Conservation (phyloP, 2,888 invertebrate genomes). For the Drosophila leonis region DNA sequence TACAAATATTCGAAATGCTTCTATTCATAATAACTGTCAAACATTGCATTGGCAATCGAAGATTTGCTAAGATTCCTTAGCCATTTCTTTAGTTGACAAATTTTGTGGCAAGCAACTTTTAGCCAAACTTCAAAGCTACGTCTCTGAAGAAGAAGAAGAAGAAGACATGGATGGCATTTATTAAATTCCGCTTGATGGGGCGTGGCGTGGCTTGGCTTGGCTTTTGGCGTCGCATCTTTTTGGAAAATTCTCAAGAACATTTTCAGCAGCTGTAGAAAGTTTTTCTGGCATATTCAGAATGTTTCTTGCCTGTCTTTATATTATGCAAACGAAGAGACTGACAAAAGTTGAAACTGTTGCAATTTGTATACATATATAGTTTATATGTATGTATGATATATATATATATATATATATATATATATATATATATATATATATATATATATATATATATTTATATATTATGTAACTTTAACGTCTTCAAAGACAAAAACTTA, state of each 20-base stretch:
- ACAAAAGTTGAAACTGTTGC: conserved; percentile 31
- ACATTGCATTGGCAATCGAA: conserved; percentile 20
- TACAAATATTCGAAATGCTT: neutral
- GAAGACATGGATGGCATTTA: conserved; percentile 52
- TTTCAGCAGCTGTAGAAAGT: conserved; percentile 60
- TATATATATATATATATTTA: neutral
- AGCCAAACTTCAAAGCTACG: conserved; percentile 66
- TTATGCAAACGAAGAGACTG: conserved; percentile 25
- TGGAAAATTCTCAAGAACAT: conserved; percentile 59
- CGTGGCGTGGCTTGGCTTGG: conserved; percentile 8
- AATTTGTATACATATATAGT: conserved; percentile 14
- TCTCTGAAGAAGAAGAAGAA: conserved; percentile 3
- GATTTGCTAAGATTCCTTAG: conserved; percentile 5
- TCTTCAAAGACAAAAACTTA: conserved; percentile 71
- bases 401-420: neutral
- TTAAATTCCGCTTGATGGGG: conserved; percentile 66
- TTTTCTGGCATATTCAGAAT: conserved; percentile 70
- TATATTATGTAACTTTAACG: conserved; percentile 53
- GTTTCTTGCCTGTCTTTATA: conserved; percentile 41
- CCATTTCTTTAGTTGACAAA: conserved; percentile 9
- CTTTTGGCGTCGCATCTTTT: conserved; percentile 30
- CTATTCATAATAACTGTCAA: neutral
- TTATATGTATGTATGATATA: neutral
- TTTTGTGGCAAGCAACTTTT: conserved; percentile 30
- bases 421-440: neutral